A percentile compares a stretch with the other conserved stretches of the same genome.
Evolutionary conservation across 2,797 vertebrate species (phyloP).

Genomic region (Petrocephalus sullivani): DNA sequence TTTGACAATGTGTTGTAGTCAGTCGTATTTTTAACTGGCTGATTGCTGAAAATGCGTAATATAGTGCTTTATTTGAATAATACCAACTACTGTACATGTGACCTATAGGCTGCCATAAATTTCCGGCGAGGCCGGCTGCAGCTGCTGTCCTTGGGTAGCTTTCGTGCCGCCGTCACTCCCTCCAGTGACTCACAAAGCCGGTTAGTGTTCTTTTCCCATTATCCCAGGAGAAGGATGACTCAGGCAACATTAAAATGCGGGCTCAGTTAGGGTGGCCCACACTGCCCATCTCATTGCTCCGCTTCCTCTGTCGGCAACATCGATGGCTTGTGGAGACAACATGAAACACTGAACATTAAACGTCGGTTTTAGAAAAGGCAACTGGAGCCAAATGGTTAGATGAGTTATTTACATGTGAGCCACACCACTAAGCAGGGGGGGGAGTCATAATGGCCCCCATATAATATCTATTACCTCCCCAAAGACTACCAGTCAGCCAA

Average conservation of each 20-base stretch:
- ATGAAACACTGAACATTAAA: background rate
- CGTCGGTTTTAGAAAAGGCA: background rate
- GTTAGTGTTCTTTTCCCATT: background rate
- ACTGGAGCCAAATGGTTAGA: background rate
- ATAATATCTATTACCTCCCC: background rate
- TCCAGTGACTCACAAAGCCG: constrained; percentile 8
- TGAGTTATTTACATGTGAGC: background rate
- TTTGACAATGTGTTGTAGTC: background rate
- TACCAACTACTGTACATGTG: background rate
- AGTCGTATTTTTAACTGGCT: background rate
- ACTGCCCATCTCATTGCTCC: background rate
- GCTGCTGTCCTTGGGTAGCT: background rate
- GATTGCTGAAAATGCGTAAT: background rate
- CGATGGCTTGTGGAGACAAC: background rate
- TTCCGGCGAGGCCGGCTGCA: background rate
- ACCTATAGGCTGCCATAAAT: background rate
- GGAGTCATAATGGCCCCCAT: background rate
- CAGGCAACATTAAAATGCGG: background rate
- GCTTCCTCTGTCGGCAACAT: background rate
- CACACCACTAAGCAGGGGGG: background rate
- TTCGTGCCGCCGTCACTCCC: background rate
- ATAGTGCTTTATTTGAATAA: background rate
- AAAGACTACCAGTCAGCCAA: background rate
- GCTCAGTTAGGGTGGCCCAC: background rate
- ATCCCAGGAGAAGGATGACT: background rate